Evolutionary conservation across 2,888 invertebrate species (phyloP).

Genomic region (Frankliniella intonsa): DNA sequence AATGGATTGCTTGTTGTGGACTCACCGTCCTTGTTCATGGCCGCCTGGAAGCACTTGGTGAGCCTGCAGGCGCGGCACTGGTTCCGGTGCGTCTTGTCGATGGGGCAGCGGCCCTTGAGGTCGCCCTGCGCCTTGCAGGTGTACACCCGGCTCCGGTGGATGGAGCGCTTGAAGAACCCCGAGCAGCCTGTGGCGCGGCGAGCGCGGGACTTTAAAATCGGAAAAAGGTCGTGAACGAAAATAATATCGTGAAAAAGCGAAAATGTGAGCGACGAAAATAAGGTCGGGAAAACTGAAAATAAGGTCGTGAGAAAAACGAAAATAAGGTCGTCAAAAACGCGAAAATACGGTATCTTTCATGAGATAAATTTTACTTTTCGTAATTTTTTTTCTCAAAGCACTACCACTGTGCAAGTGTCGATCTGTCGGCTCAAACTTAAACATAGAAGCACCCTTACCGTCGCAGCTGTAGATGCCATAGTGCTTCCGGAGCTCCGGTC

Average conservation of each 20-base stretch:
- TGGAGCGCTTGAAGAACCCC: slow-evolving; percentile 93
- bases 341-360: too few species aligned
- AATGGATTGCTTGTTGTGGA: too few species aligned
- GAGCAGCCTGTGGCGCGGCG: slow-evolving; percentile 95
- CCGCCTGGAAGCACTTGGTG: slow-evolving; percentile 90
- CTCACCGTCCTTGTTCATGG: slow-evolving; percentile 98
- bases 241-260: too few species aligned
- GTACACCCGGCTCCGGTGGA: slow-evolving; percentile 92
- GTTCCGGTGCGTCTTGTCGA: slow-evolving; percentile 95
- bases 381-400: too few species aligned
- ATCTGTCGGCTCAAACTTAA: neutral
- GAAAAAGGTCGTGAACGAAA: too few species aligned
- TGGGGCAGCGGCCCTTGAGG: slow-evolving; percentile 86
- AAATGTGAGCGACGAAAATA: too few species aligned
- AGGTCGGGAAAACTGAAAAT: neutral
- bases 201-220: too few species aligned
- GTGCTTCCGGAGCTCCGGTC: slow-evolving; percentile 97
- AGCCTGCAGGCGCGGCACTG: slow-evolving; percentile 94
- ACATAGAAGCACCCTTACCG: slow-evolving; percentile 58
- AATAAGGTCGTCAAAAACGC: too few species aligned
- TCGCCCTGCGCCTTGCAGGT: slow-evolving; percentile 95
- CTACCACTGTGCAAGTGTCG: too few species aligned
- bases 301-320: too few species aligned
- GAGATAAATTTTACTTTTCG: too few species aligned
- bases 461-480: slow-evolving; percentile 99